phyloP scores from a whole-genome alignment of 2,888 invertebrate species.

The Podotricha telesiphe region DNA sequence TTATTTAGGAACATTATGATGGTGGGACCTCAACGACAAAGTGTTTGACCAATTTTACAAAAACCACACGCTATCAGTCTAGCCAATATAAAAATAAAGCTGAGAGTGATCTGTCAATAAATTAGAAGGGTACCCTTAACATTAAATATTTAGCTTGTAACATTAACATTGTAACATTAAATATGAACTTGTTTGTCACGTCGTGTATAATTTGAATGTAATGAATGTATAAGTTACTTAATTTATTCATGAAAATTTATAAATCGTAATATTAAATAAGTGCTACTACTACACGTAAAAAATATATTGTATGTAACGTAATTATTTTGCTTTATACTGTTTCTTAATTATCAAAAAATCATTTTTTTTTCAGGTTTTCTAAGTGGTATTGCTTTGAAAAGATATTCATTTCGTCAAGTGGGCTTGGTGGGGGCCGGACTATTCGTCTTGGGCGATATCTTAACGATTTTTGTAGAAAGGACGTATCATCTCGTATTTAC shows the following conservation, averaged over 20 bases:
- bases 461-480: slow-evolving; percentile 85
- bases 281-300: no score
- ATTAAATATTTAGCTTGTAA: neutral
- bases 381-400: slow-evolving; percentile 86
- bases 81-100: no score
- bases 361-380: slow-evolving; percentile 84
- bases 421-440: slow-evolving; percentile 86
- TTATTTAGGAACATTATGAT: no score
- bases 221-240: neutral
- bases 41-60: no score
- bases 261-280: no score
- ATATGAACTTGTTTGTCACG: neutral
- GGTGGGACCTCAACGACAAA: no score
- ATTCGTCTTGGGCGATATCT: slow-evolving; percentile 85
- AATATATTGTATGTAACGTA: no score
- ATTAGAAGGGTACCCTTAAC: neutral
- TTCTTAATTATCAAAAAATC: neutral
- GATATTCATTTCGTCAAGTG: slow-evolving; percentile 86
- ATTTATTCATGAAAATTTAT: no score
- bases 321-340: no score
- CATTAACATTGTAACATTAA: neutral
- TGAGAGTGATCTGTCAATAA: neutral
- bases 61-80: no score
- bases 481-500: slow-evolving; percentile 86
- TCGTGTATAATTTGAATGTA: neutral